A percentile compares a stretch with the other conserved stretches of the same genome.
Evolutionary conservation across 2,113 vertebrate species (phyloP).

Genomic region (Antechinus stuartii): DNA sequence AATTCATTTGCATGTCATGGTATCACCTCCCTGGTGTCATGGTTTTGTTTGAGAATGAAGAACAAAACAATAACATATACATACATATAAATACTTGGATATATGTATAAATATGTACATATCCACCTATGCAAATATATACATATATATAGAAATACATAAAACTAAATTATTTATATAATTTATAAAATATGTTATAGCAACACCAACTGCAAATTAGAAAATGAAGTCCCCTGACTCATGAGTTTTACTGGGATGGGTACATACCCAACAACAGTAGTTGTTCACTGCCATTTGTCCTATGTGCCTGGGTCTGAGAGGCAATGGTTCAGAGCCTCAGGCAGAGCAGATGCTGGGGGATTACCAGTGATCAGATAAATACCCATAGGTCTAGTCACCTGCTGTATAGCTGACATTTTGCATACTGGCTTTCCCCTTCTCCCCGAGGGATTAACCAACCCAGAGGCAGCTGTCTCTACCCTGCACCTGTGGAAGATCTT

Average conservation of each 20-base stretch:
- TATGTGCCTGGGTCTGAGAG: background rate
- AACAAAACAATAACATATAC: no score
- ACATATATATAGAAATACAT: background rate
- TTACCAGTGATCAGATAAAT: background rate
- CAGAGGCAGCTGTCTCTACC: background rate
- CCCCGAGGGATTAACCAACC: background rate
- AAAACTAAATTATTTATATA: background rate
- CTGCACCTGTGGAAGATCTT: background rate
- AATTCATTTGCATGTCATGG: no score
- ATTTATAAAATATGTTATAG: background rate
- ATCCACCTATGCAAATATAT: no score
- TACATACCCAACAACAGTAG: background rate
- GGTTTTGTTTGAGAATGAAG: no score
- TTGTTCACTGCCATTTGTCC: background rate
- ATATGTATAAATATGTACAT: no score
- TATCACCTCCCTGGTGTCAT: no score
- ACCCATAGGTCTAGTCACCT: background rate
- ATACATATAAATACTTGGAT: no score
- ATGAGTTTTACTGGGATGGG: background rate
- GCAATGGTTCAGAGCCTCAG: background rate
- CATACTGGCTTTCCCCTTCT: background rate
- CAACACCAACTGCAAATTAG: background rate
- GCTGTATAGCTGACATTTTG: background rate
- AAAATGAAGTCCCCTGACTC: background rate
- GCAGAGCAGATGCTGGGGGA: background rate